Evolutionary conservation across 1,140 invertebrate genomes (phyloP).

Genomic region (Ceratosolen fusciceps): DNA sequence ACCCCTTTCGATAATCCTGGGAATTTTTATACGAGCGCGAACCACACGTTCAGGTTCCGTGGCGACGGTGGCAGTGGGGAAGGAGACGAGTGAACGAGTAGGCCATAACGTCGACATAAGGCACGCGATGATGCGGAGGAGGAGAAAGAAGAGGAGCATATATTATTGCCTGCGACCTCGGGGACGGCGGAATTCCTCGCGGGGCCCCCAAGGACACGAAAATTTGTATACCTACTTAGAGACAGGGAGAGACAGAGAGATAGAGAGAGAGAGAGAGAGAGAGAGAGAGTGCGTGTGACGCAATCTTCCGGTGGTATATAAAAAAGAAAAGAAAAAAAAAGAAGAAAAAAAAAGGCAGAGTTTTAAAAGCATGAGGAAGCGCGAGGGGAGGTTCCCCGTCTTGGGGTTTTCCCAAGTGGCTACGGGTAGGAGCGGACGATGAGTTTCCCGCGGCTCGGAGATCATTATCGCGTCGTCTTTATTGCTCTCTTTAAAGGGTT

Average conservation of each 20-base stretch:
- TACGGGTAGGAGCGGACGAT: background rate
- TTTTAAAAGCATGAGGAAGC: slow-evolving; percentile 14
- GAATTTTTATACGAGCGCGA: slow-evolving; percentile 42
- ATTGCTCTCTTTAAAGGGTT: background rate
- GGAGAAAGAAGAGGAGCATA: slow-evolving; percentile 16
- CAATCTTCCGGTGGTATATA: background rate
- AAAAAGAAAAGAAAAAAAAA: too few species aligned
- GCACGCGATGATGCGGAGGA: slow-evolving; percentile 24
- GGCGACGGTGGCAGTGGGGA: background rate
- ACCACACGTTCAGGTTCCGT: too few species aligned
- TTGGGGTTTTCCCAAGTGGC: background rate
- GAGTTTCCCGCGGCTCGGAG: background rate
- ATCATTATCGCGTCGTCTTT: slow-evolving; percentile 15
- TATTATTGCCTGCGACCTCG: slow-evolving; percentile 45
- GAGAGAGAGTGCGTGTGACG: too few species aligned
- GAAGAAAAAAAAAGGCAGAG: slow-evolving; percentile 4
- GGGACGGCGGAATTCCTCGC: slow-evolving; percentile 38
- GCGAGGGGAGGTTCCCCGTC: background rate
- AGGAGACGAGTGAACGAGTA: background rate
- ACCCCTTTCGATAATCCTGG: slow-evolving; percentile 52
- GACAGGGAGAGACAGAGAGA: too few species aligned
- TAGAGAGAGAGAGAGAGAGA: too few species aligned
- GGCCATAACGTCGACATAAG: slow-evolving; percentile 29
- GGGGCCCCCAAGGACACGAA: slow-evolving; percentile 41
- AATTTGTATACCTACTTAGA: slow-evolving; percentile 39